Conservation (phyloP, 2,888 invertebrate species). For the Saturnia pavonia region DNA sequence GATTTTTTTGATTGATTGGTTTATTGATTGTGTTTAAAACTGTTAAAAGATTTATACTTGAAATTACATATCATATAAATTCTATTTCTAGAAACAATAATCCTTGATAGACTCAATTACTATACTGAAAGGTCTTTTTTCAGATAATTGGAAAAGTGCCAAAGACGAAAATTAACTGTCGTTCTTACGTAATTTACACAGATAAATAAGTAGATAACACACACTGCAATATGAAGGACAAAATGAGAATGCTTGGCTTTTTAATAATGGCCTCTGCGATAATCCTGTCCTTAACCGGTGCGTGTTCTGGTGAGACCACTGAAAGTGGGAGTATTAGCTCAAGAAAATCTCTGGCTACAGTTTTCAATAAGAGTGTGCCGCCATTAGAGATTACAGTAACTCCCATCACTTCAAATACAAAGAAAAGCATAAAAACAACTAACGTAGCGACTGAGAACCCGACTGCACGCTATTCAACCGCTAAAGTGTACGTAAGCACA, state of each 20-base stretch:
- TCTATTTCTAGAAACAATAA: background rate
- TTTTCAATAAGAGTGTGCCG: slow-evolving; percentile 49
- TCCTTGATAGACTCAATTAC: slow-evolving; percentile 3
- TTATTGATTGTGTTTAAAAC: background rate
- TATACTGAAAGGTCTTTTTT: slow-evolving; percentile 25
- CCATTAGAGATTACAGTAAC: slow-evolving; percentile 59
- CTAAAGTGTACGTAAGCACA: slow-evolving; percentile 62
- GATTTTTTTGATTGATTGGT: background rate
- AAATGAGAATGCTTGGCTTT: slow-evolving; percentile 38
- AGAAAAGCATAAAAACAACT: slow-evolving; percentile 65
- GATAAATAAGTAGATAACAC: slow-evolving; percentile 25
- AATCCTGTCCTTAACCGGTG: slow-evolving; percentile 58
- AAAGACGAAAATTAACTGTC: slow-evolving; percentile 17
- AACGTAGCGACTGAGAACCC: slow-evolving; percentile 59
- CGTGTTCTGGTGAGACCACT: slow-evolving; percentile 50
- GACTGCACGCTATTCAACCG: slow-evolving; percentile 55
- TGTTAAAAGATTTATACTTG: background rate
- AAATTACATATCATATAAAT: background rate
- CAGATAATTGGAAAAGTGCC: slow-evolving; percentile 21
- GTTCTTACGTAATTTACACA: slow-evolving; percentile 19
- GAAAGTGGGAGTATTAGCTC: slow-evolving; percentile 52
- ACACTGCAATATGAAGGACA: slow-evolving; percentile 35
- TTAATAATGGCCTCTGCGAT: slow-evolving; percentile 51
- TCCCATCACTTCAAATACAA: slow-evolving; percentile 61
- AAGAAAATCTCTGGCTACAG: slow-evolving; percentile 45